Evolutionary conservation across 1,140 invertebrate genomes (phyloP), one percentile per base, ranked within the genome.

Genomic region (Drosophila willistoni): DNA sequence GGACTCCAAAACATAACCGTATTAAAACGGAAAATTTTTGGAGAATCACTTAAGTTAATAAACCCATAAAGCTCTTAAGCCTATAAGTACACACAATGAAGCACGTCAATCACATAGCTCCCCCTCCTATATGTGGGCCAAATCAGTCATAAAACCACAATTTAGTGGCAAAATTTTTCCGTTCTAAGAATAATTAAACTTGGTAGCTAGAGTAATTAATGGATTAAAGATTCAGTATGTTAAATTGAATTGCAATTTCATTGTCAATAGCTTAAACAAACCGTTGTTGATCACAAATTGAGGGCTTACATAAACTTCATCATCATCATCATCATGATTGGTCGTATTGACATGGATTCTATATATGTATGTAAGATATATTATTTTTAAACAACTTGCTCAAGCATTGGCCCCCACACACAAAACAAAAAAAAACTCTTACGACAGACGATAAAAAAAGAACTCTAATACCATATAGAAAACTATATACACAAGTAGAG

Each of bases 381-480:
- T 36, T 36, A 57, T 57, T 57, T 57, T 33, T 57, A 59, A 36
- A 36, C 36, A 59, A 36, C 56, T 59, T 36, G 56, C 56, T 33
- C 33, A 59, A 59, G 29, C 56, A 12, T 51, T 51, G 44, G 44
- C 44, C 44, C 44, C 44, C 44, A 7, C 14, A 47, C 17, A 9
- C 14, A 2, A 17, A 4, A 47, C 14, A 29, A 29, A 29, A 5
- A 47, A 47, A 51, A 22, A 51, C n/a, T 14, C 4, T 33, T 34
- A 47, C 39, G 39, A 63, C 59, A 41, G 22, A 68, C 14, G 6
- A n/a, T 33, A n/a, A 54, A 72, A 68, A 62, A 64, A 68, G 61
- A 73, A 77, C n/a, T 33, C 56, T 36, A 17, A 36, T 36, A 22
- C 44, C 44, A 51, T 51, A 22, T 51, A 19, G n/a, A 51, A 51